Base-by-base conservation (phyloP, 2,113 vertebrate species). In the Oncorhynchus keta region DNA sequence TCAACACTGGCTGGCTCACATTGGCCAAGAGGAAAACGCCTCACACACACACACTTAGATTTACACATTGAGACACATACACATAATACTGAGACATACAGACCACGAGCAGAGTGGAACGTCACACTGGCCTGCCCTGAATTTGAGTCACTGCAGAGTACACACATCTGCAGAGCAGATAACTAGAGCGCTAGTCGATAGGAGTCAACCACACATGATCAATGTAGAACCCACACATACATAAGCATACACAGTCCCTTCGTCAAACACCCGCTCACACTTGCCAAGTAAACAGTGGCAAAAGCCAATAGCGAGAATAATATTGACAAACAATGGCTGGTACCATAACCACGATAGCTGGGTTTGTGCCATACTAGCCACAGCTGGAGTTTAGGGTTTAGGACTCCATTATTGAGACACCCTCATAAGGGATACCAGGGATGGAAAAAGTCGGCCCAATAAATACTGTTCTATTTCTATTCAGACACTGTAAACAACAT, bases 241-340 rank as follows among this genome's bases (percentile, higher is more conserved):
- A 35, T 68, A 70, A 68, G n/a, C 74, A 35, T 18, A 65, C 69
- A 18, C 14, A 55, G 51, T 55, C 51, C 51, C 51, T 14, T 55
- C 14, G 3, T 55, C 51, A 55, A 13, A 55, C 51, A 55, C 16
- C 16, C 79, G 76, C 77, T 83, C 75, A 76, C 75, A 66, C 71
- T 77, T 39, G 62, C 71, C 68, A 82, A 77, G 26, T 26, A 4
- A 51, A 22, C 59, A 14, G 9, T 22, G 59, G 67, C 69, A n/a
- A 28, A 1, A 26, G 24, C 22, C 13, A 16, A 68, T 1, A 6
- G 30, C 16, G 66, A 16, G 22, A 35, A 55, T 55, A 5, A 55
- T 18, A 55, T 55, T 18, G 51, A 16, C 18, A 18, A 55, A 14
- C 51, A 55, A 14, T 5, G 12, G 51, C 51, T 18, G 51, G 16